Evolutionary conservation across 2,888 invertebrate genomes (phyloP), one percentile per base, ranked within the genome.

Genomic region (Oscheius sp.): DNA sequence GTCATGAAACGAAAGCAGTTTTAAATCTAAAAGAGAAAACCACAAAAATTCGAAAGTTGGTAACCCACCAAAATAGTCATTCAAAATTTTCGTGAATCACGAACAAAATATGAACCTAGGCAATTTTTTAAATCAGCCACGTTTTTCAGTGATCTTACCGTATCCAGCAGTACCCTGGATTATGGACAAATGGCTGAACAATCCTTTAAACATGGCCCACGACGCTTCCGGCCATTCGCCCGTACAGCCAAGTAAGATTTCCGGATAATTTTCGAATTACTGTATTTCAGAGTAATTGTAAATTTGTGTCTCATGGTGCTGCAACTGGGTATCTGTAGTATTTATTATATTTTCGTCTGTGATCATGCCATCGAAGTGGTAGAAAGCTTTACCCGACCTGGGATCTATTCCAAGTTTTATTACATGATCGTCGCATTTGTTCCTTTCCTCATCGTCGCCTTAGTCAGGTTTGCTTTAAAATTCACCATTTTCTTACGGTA

Each of bases 101-200:
- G n/a, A n/a, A n/a, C n/a, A n/a, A n/a, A n/a, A n/a, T n/a, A n/a
- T n/a, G n/a, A n/a, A n/a, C n/a, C n/a, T n/a, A n/a, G n/a, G n/a
- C n/a, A n/a, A n/a, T n/a, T n/a, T n/a, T n/a, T n/a, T n/a, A n/a
- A n/a, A n/a, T n/a, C n/a, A n/a, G n/a, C n/a, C n/a, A n/a, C n/a
- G n/a, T n/a, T n/a, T n/a, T n/a, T n/a, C n/a, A 69, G 58, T 35
- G 29, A 69, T 43, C 43, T 35, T 16, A 55, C 46, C 1, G 3
- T 75, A 73, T 5, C 81, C 9, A 6, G 5, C 35, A 6, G 5
- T 83, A 16, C 66, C 7, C 64, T 90, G 69, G 89, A 89, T 76
- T 90, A 90, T 82, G 89, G 89, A n/a, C 86, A 88, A 70, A 88
- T 89, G 43, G 88, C 89, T 29, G 78, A 89, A 87, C 78, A 86